phyloP scores from a whole-genome alignment of 2,113 vertebrate genomes.

The Onychostruthus taczanowskii region DNA sequence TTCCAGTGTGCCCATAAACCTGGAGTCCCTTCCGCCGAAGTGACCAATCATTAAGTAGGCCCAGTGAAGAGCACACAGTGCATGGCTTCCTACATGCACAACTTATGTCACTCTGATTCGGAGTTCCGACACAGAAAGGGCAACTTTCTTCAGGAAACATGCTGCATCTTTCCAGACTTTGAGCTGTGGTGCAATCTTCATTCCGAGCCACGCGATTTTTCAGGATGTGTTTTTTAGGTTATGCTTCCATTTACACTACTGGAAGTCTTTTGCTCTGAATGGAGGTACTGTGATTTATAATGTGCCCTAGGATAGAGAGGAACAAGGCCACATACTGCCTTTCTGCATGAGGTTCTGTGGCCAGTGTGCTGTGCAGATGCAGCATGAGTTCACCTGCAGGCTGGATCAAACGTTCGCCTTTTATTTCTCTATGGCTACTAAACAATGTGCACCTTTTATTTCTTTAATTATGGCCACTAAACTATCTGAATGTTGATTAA shows the following conservation, averaged over 20 bases:
- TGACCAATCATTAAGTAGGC: neutral
- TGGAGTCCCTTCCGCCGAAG: too few species aligned
- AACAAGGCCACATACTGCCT: neutral
- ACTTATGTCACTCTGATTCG: neutral
- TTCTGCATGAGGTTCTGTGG: neutral
- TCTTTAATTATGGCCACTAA: neutral
- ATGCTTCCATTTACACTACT: neutral
- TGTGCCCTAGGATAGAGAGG: neutral
- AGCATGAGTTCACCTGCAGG: rapidly evolving
- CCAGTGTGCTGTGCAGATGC: neutral
- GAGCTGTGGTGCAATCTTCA: neutral
- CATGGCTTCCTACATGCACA: neutral
- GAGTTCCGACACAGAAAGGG: too few species aligned
- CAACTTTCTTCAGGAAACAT: neutral
- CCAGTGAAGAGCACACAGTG: neutral
- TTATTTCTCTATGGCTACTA: neutral
- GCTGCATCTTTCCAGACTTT: neutral
- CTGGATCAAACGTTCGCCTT: neutral
- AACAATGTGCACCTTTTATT: neutral
- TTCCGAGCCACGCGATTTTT: neutral
- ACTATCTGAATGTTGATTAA: neutral
- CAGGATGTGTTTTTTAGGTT: neutral
- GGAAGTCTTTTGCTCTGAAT: neutral
- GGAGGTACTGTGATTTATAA: neutral
- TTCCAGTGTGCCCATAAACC: neutral